Percentiles rank a stretch among this genome's conserved stretches.
phyloP scores from a whole-genome alignment of 1,140 invertebrate species.

The Brachionus plicatilis region DNA sequence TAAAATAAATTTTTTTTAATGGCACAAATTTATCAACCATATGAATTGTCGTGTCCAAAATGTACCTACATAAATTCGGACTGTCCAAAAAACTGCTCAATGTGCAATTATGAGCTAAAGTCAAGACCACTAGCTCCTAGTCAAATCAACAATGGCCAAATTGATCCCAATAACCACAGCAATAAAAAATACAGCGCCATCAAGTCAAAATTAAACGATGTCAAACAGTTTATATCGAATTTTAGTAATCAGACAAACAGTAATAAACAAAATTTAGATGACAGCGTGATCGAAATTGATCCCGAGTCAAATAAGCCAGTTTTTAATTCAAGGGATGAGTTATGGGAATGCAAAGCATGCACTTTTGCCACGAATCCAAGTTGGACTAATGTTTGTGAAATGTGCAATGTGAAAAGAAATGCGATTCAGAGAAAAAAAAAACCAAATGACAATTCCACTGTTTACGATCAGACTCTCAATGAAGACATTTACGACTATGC shows the following conservation, averaged over 20 bases:
- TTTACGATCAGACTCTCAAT: neutral
- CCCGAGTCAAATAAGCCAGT: neutral
- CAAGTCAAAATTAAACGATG: conserved; percentile 10
- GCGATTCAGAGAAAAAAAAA: neutral
- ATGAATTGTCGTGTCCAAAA: neutral
- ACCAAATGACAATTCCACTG: neutral
- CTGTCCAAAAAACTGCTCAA: neutral
- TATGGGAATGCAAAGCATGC: conserved; percentile 3
- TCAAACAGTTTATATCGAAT: conserved; percentile 10
- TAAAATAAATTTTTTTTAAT: neutral
- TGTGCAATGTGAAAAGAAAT: neutral
- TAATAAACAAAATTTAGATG: conserved; percentile 11
- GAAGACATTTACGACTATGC: conserved; percentile 29
- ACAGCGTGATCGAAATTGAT: conserved; percentile 38
- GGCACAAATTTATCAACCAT: neutral
- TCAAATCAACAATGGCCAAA: neutral
- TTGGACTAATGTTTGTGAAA: neutral
- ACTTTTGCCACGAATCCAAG: conserved; percentile 11
- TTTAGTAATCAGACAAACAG: neutral
- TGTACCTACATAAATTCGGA: neutral
- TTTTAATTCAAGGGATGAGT: neutral
- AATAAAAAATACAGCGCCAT: conserved; percentile 1
- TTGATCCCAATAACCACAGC: neutral
- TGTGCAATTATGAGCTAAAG: neutral
- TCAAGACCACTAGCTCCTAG: neutral